Evolutionary conservation across 2,113 vertebrate species (phyloP).

Genomic region (Cyanoderma ruficeps): DNA sequence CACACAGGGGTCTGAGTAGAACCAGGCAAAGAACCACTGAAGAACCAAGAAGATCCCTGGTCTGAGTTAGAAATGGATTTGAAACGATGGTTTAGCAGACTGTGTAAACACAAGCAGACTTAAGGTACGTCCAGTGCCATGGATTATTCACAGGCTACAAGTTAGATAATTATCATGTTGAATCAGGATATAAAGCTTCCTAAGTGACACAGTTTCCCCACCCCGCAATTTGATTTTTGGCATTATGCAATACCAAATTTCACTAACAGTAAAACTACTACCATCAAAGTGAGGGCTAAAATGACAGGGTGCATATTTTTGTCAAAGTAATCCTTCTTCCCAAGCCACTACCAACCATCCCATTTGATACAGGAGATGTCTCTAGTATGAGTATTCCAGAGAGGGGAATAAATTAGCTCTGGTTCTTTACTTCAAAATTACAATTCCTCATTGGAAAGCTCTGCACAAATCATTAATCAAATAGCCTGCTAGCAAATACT

Average conservation of each 20-base stretch:
- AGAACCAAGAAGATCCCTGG: neutral
- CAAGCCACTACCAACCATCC: neutral
- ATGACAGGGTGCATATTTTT: rapidly evolving
- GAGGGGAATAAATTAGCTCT: neutral
- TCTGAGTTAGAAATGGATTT: neutral
- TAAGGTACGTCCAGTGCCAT: neutral
- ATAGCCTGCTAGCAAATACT: neutral
- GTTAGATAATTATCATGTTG: neutral
- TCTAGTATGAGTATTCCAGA: neutral
- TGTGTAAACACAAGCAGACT: neutral
- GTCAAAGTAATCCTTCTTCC: neutral
- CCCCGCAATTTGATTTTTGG: neutral
- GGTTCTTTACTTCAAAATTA: neutral
- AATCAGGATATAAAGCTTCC: neutral
- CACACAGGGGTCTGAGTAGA: neutral
- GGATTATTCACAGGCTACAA: neutral
- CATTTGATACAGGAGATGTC: neutral
- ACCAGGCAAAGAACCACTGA: neutral
- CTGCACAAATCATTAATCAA: neutral
- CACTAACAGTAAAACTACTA: neutral
- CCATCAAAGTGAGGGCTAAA: neutral
- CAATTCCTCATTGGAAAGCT: neutral
- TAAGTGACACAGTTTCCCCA: neutral
- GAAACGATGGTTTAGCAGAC: neutral
- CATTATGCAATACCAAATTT: neutral